Evolutionary conservation across 2,797 vertebrate genomes (phyloP), one percentile per base, ranked within the genome.

Genomic region (Chelidonichthys spinosus): DNA sequence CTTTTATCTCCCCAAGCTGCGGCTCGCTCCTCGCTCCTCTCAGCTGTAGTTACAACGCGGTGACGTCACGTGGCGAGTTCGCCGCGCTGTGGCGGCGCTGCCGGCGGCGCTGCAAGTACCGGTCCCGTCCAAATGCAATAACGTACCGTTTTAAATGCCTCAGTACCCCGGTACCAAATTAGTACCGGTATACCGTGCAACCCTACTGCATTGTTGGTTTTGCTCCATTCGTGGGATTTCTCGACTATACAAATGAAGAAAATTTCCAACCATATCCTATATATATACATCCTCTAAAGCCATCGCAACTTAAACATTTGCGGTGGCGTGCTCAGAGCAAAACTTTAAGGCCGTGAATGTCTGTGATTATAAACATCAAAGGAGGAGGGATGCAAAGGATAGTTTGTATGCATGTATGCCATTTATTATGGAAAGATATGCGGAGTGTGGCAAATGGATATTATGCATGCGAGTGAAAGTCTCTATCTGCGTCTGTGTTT

Each of bases 391-490:
- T 47, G 42, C 33, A 55, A 44, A 18, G 11, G 58, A 75, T 7
- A 67, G 36, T 68, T 62, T n/a, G 49, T 37, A 10, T 66, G 10
- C 2, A 0, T 39, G 9, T 33, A 61, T 72, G 49, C 62, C 47
- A 65, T 39, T 68, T 64, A 71, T 79, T 74, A 82, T 63, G 33
- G 69, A 68, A 43, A 72, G 74, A 80, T 64, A 47, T 79, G 42
- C 18, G 56, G 65, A 52, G 59, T 15, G 61, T 78, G 37, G 54
- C 46, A 58, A 82, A 81, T 73, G 62, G 50, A 67, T 46, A 74
- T 68, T 79, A 71, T 62, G 70, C 67, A 71, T 74, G 36, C 65
- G 54, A 79, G 69, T 49, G 18, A 59, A 42, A 83, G 72, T 78
- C 70, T 78, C 13, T 72, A 15, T 70, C 36, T 69, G 44, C 73